phyloP scores from a whole-genome alignment of 1,140 invertebrate species.

The Hylaeus volcanicus region DNA sequence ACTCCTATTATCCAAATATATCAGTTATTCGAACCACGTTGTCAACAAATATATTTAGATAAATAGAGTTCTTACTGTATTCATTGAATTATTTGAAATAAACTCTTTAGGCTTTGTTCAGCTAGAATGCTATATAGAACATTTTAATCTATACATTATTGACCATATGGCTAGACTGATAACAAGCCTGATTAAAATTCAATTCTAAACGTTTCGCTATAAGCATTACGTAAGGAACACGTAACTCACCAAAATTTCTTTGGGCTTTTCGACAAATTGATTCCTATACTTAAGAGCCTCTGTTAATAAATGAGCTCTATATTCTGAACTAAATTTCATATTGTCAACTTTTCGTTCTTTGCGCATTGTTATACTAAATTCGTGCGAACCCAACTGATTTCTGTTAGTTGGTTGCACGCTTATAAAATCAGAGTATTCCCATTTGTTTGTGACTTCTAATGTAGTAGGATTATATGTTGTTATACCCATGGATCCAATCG shows the following conservation, averaged over 20 bases:
- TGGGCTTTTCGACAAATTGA: conserved; percentile 89
- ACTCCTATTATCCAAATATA: too few species aligned
- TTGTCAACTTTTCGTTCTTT: conserved; percentile 95
- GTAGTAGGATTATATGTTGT: conserved; percentile 98
- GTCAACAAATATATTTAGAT: too few species aligned
- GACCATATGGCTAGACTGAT: conserved; percentile 47
- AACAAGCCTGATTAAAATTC: conserved; percentile 16
- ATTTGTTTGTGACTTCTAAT: conserved; percentile 98
- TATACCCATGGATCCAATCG: conserved; percentile 96
- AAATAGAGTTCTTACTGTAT: neutral
- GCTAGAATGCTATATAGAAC: neutral
- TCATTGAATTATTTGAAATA: neutral
- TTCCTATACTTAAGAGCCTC: conserved; percentile 92
- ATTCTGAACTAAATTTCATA: conserved; percentile 99
- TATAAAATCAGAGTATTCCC: conserved; percentile 92
- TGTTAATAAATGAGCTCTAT: conserved; percentile 94
- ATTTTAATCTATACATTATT: neutral
- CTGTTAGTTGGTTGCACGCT: conserved; percentile 84
- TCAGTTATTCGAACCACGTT: too few species aligned
- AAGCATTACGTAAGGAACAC: conserved; percentile 3
- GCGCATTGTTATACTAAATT: conserved; percentile 93
- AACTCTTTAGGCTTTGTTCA: neutral
- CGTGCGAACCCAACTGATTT: conserved; percentile 82
- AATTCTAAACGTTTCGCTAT: neutral
- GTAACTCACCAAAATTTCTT: conserved; percentile 85